These are phyloP conservation scores for Penelope pileata DNA, from an alignment of 2,113 vertebrate genomes.

Conservation along the genomic window DNA sequence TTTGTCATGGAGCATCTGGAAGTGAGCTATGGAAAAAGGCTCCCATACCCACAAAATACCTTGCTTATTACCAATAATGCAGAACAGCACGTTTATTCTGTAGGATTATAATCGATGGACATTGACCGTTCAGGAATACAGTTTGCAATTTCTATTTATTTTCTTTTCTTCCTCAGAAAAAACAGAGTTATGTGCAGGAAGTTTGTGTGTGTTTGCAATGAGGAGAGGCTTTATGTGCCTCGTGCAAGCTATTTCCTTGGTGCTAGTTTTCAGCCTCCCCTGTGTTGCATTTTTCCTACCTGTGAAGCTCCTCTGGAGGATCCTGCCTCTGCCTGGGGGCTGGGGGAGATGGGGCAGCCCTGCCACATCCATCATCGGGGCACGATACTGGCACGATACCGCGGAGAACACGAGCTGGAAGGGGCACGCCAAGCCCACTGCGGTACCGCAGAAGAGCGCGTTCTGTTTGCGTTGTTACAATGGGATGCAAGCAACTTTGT, in stretches of 20 bases:
- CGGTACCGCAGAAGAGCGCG: rapidly evolving
- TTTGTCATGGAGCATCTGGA: slow-evolving; percentile 24
- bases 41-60: background rate
- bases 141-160: background rate
- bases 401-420: background rate
- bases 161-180: background rate
- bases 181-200: background rate
- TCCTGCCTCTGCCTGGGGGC: background rate
- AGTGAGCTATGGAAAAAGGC: background rate
- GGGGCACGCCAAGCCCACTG: background rate
- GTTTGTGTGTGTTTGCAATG: background rate
- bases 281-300: background rate
- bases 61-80: background rate
- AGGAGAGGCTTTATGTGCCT: rapidly evolving
- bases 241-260: background rate
- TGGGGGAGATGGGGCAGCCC: background rate
- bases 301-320: background rate
- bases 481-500: background rate
- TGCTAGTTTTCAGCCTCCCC: background rate
- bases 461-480: rapidly evolving
- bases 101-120: background rate
- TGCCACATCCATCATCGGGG: background rate
- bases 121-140: background rate
- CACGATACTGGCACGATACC: background rate
- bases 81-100: background rate